These are phyloP conservation scores for Astropecten irregularis DNA, from an alignment of 53 echinoderm and acorn worm species.

Conservation along the genomic window DNA sequence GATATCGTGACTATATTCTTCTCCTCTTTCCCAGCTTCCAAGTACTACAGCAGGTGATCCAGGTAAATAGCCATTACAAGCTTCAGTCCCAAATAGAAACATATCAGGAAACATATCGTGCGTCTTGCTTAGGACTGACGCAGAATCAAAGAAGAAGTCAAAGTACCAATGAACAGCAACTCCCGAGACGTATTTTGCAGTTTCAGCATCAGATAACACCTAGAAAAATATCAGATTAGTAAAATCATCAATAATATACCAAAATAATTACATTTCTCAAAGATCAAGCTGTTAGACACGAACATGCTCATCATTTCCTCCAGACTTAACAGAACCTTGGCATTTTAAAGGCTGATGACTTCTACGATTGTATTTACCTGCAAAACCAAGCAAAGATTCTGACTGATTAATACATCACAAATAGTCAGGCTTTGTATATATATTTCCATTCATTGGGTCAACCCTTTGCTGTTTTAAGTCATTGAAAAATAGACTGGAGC, in stretches of 20 bases:
- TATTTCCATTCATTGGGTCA: too few species aligned
- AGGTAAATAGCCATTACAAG: slow-evolving; percentile 67
- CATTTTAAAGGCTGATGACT: neutral
- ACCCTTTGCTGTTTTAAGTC: too few species aligned
- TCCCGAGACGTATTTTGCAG: slow-evolving; percentile 76
- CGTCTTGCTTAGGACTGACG: slow-evolving; percentile 56
- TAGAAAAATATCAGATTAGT: neutral
- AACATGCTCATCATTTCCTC: neutral
- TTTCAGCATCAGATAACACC: slow-evolving; percentile 78
- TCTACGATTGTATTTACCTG: too few species aligned
- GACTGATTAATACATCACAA: too few species aligned
- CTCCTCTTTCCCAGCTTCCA: slow-evolving; percentile 87
- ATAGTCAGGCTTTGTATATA: too few species aligned
- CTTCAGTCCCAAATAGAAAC: slow-evolving; percentile 85
- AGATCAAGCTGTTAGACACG: too few species aligned
- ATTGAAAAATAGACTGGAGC: too few species aligned
- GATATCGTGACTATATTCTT: slow-evolving; percentile 82
- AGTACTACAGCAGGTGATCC: slow-evolving; percentile 61
- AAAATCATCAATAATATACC: neutral
- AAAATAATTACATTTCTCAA: neutral
- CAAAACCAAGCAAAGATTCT: too few species aligned
- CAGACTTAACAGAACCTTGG: neutral
- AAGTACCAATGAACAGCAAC: slow-evolving; percentile 88
- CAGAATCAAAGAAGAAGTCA: slow-evolving; percentile 48
- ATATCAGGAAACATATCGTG: slow-evolving; percentile 76